Base-by-base conservation (phyloP, 1,140 invertebrate genomes). In the Chlorops oryzae region DNA sequence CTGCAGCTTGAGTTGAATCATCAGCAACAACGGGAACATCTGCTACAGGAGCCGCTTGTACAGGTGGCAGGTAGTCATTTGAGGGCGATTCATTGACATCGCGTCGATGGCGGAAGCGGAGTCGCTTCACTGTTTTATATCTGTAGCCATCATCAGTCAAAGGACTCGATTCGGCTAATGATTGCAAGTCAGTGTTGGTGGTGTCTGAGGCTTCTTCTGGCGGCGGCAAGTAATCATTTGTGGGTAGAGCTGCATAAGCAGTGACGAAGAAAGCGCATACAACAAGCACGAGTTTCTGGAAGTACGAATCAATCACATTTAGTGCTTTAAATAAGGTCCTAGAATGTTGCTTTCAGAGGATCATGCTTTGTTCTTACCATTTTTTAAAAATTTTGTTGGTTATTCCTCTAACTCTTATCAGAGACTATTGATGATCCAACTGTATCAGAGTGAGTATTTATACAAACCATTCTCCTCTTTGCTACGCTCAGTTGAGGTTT, bases 201-300 rank as follows among this genome's bases (percentile, higher is more conserved):
- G 56, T 52, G 38, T 65, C 63, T 24, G 65, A 42, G 39, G 61
- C 61, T 43, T 68, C 68, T 46, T 68, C 65, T 18, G 65, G 55
- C 20, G 65, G 65, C 15, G 65, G 65, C 58, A 68, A 56, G 28
- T 68, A 68, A 50, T 68, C 65, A 54, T 58, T 63, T 35, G 61
- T 51, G 52, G 67, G 57, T 28, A 65, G 61, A 32, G 64, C 65
- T 32, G 64, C 64, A 52, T 62, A 58, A 55, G 64, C 64, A 42
- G 64, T 62, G 60, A 62, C 64, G 55, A 67, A 61, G 54, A 67
- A 61, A 61, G 64, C 64, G 44, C 66, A 62, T 35, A 59, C 59
- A 64, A 67, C 62, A 55, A 67, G 55, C 37, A 67, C 61, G 58
- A 66, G 59, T 64, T 67, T 67, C 64, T 67, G 59, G 25, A 61